Evolutionary conservation across 2,888 invertebrate genomes (phyloP).

Genomic region (Plebejus argus): DNA sequence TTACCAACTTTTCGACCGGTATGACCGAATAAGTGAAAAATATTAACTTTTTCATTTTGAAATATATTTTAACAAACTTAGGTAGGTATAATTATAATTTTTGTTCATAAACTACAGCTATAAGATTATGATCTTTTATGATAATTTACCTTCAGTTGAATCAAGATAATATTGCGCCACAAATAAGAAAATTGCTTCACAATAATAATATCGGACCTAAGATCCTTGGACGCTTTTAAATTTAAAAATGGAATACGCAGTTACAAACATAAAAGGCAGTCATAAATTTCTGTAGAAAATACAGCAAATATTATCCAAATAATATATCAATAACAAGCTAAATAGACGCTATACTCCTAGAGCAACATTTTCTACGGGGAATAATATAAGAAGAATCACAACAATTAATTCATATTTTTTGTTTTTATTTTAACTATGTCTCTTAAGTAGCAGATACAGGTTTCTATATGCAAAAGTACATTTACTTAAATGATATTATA

Average conservation of each 20-base stretch:
- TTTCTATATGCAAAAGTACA: not conserved
- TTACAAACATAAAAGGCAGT: not conserved
- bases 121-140: not conserved
- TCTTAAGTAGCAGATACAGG: not conserved
- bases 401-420: not conserved
- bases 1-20: no score
- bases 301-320: not conserved
- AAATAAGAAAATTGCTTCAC: not conserved
- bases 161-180: not conserved
- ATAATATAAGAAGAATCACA: not conserved
- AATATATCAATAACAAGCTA: not conserved
- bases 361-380: not conserved
- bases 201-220: not conserved
- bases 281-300: not conserved
- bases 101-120: not conserved
- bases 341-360: not conserved
- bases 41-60: no score
- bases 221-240: not conserved
- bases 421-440: not conserved
- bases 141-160: not conserved
- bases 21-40: no score
- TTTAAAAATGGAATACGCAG: not conserved
- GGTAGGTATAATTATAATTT: not conserved
- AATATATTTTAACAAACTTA: no score
- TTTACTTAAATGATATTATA: constrained; percentile 13